Percentiles rank a stretch among this genome's conserved stretches.
Conservation (phyloP, 1,140 invertebrate genomes). For the Drosophila littoralis region DNA sequence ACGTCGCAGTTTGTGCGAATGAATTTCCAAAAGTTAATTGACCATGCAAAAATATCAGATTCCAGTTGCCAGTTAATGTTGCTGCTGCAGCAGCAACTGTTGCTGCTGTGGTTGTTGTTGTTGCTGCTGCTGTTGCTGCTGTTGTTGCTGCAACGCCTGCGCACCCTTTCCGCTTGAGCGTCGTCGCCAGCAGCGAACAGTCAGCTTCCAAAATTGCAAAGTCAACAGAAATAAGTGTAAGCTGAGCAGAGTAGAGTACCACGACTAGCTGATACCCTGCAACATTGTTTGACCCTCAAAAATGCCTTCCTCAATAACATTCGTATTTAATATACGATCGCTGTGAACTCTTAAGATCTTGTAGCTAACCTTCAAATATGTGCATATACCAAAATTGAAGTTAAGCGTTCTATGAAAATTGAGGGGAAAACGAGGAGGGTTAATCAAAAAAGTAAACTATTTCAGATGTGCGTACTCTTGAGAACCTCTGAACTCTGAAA, state of each 20-base stretch:
- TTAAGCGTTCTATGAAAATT: too few relatives aligned
- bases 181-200: neutral
- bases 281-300: neutral
- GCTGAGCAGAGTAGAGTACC: neutral
- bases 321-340: too few relatives aligned
- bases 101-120: constrained; percentile 13
- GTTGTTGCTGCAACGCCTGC: constrained; percentile 29
- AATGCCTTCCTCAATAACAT: too few relatives aligned
- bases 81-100: constrained; percentile 26
- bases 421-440: too few relatives aligned
- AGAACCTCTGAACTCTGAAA: too few relatives aligned
- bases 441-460: too few relatives aligned
- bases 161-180: constrained; percentile 35
- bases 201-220: constrained; percentile 52
- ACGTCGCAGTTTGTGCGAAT: constrained; percentile 30
- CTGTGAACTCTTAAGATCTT: too few relatives aligned
- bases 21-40: constrained; percentile 69
- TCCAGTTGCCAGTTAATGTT: constrained; percentile 43
- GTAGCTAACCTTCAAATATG: too few relatives aligned
- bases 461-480: too few relatives aligned
- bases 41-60: constrained; percentile 78
- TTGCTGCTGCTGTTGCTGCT: neutral
- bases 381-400: too few relatives aligned
- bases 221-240: constrained; percentile 40
- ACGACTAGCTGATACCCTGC: neutral